Conservation (phyloP, 2,888 invertebrate species). For the Morinoia aosen region DNA sequence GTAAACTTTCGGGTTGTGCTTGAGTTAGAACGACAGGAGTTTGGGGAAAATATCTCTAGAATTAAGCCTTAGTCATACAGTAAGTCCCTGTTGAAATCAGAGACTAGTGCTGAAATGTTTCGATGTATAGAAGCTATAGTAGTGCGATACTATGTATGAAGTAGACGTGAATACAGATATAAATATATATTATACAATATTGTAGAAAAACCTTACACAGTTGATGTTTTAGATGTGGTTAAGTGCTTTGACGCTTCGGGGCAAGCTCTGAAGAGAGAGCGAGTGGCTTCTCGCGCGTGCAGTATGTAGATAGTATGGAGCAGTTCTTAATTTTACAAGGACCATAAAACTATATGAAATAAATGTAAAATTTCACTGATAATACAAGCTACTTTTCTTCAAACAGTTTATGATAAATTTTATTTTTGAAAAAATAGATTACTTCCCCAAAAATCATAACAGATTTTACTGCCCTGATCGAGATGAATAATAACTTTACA, state of each 20-base stretch:
- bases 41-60: neutral
- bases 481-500: neutral
- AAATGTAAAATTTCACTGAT: neutral
- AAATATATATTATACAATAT: constrained; percentile 23
- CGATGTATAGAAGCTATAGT: neutral
- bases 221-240: constrained; percentile 23
- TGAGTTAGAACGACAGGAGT: neutral
- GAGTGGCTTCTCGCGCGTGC: neutral
- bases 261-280: neutral
- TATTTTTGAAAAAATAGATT: neutral
- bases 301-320: neutral
- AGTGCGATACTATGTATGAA: neutral
- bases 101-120: neutral
- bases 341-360: neutral
- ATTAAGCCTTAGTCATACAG: neutral
- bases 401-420: neutral
- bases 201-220: constrained; percentile 37
- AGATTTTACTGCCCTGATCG: neutral
- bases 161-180: neutral
- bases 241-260: neutral
- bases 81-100: neutral
- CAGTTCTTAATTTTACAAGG: neutral
- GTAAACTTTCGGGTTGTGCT: neutral
- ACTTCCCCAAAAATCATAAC: neutral
- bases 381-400: neutral